A percentile compares a stretch with the other conserved stretches of the same genome.
Evolutionary conservation across 2,113 vertebrate genomes (phyloP).

Genomic region (Mugil cephalus): DNA sequence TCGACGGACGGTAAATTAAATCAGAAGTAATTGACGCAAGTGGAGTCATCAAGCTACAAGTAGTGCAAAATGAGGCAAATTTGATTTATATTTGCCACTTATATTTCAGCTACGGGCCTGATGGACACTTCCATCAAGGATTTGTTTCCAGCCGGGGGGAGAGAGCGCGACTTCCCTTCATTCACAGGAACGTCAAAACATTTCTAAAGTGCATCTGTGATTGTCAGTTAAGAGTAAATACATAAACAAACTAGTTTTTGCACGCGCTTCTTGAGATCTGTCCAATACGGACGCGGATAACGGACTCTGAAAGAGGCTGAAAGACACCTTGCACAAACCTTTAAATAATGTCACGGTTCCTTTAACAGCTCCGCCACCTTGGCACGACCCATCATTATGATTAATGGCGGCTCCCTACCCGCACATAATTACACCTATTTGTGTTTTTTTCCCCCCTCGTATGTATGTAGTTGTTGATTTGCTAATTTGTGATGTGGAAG

Average conservation of each 20-base stretch:
- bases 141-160: background rate
- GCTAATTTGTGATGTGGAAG: conserved; percentile 53
- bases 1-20: conserved; percentile 4
- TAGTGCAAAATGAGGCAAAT: conserved; percentile 6
- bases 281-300: too few species aligned
- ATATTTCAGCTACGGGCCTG: conserved; percentile 14
- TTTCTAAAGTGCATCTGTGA: too few species aligned
- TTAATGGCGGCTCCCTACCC: conserved; percentile 32
- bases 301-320: too few species aligned
- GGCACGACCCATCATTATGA: conserved; percentile 51
- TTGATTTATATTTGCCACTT: conserved; percentile 30
- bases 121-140: conserved; percentile 7
- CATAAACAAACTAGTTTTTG: too few species aligned
- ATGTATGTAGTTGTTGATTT: conserved; percentile 65
- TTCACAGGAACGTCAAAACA: too few species aligned
- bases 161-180: too few species aligned
- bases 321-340: conserved; percentile 40
- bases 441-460: conserved; percentile 41
- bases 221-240: too few species aligned
- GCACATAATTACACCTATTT: conserved; percentile 63
- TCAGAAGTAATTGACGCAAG: conserved; percentile 3
- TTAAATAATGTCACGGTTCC: conserved; percentile 28
- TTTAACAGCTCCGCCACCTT: conserved; percentile 34
- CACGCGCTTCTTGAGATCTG: too few species aligned
- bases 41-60: conserved; percentile 1